A percentile compares a stretch with the other conserved stretches of the same genome.
These are phyloP conservation scores for Meiosimyza platycephala DNA, from an alignment of 2,888 invertebrate species.

Conservation along the genomic window DNA sequence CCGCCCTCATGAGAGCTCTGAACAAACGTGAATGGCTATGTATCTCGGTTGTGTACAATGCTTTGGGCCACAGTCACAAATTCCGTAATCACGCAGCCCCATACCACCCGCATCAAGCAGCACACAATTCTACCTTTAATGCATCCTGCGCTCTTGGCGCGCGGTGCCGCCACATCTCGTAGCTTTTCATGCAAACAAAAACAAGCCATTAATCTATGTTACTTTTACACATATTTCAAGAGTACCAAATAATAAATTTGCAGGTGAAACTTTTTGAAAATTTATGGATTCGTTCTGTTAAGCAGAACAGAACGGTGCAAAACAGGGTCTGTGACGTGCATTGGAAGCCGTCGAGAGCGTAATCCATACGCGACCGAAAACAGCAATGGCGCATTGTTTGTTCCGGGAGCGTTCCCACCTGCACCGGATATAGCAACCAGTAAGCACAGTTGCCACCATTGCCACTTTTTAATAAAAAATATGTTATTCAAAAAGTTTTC, in stretches of 20 bases:
- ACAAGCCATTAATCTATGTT: conserved; percentile 37
- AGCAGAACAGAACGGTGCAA: background rate
- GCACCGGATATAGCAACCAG: no score
- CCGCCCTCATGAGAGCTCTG: conserved; percentile 5
- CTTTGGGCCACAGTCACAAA: conserved; percentile 3
- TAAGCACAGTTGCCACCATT: no score
- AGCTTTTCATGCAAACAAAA: conserved; percentile 26
- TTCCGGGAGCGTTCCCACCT: background rate
- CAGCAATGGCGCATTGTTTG: conserved; percentile 8
- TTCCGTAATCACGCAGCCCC: conserved; percentile 16
- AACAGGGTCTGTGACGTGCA: background rate
- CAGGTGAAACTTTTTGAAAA: conserved; percentile 36
- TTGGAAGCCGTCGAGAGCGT: conserved; percentile 18
- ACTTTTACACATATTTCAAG: conserved; percentile 37
- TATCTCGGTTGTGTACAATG: background rate
- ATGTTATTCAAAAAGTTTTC: background rate
- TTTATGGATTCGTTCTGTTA: conserved; percentile 33
- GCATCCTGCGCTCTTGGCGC: background rate
- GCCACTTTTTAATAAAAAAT: no score
- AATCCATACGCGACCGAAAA: background rate
- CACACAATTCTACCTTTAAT: background rate
- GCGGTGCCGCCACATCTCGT: conserved; percentile 18
- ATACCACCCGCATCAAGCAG: background rate
- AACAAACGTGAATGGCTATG: background rate
- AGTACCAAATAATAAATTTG: conserved; percentile 36